Conservation (phyloP, 2,113 vertebrate genomes). For the Burhinus bistriatus region DNA sequence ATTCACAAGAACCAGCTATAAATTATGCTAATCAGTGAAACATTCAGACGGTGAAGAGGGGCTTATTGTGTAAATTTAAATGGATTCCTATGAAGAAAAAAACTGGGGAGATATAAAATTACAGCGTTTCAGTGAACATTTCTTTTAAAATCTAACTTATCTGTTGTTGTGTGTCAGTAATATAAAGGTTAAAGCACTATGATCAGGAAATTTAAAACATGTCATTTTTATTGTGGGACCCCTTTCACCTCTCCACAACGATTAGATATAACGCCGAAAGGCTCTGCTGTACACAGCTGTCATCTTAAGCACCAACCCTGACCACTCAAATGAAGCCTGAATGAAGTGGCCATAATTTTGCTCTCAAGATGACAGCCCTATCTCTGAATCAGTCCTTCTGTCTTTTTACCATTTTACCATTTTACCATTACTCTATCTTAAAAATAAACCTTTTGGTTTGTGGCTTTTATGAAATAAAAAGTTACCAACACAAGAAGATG, state of each 20-base stretch:
- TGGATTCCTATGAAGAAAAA: neutral
- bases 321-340: neutral
- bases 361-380: neutral
- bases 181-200: neutral
- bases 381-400: neutral
- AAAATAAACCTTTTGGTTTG: neutral
- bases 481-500: neutral
- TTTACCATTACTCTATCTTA: neutral
- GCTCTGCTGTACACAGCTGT: neutral
- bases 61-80: neutral
- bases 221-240: neutral
- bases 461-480: neutral
- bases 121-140: neutral
- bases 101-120: neutral
- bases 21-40: constrained; percentile 23
- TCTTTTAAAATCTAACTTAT: neutral
- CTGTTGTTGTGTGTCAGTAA: neutral
- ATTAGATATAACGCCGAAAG: neutral
- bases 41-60: constrained; percentile 1
- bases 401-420: neutral
- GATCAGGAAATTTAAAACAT: neutral
- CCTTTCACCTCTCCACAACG: neutral
- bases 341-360: neutral
- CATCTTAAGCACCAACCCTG: neutral
- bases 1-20: constrained; percentile 19